These are phyloP conservation scores for Melanotaenia maccullochi DNA, from an alignment of 2,797 vertebrate genomes.

Conservation along the genomic window DNA sequence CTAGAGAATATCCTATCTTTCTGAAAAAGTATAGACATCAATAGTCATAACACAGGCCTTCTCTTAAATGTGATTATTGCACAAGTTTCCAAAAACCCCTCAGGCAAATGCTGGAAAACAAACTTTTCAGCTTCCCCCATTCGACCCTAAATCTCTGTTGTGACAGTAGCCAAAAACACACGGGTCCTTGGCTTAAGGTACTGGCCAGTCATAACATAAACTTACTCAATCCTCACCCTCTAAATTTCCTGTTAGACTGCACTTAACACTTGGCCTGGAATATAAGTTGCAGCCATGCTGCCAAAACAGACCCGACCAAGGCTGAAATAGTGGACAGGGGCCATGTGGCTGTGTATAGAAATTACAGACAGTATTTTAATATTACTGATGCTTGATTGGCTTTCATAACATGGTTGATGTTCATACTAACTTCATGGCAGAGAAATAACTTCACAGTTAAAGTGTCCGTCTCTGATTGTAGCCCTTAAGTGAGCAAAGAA, in stretches of 20 bases:
- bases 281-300: not conserved
- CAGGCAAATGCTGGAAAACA: conserved; percentile 27
- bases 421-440: conserved; percentile 35
- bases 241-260: conserved; percentile 58
- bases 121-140: conserved; percentile 14
- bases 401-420: conserved; percentile 38
- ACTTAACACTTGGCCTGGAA: conserved; percentile 50
- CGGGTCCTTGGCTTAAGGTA: conserved; percentile 54
- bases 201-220: conserved; percentile 67
- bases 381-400: conserved; percentile 36
- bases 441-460: conserved; percentile 8
- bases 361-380: conserved; percentile 33
- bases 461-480: not conserved
- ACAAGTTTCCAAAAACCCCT: conserved; percentile 34
- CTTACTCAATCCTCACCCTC: conserved; percentile 44
- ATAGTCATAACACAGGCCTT: conserved; percentile 30
- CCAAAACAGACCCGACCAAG: conserved; percentile 4
- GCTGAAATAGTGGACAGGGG: conserved; percentile 5
- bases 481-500: not conserved
- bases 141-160: conserved; percentile 48
- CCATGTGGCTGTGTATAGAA: conserved; percentile 25
- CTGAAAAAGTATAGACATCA: conserved; percentile 32
- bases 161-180: conserved; percentile 58
- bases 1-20: not conserved
- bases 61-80: conserved; percentile 6